Evolutionary conservation across 1,140 invertebrate genomes (phyloP), one percentile per base, ranked within the genome.

Genomic region (Trachymyrmex septentrionalis): DNA sequence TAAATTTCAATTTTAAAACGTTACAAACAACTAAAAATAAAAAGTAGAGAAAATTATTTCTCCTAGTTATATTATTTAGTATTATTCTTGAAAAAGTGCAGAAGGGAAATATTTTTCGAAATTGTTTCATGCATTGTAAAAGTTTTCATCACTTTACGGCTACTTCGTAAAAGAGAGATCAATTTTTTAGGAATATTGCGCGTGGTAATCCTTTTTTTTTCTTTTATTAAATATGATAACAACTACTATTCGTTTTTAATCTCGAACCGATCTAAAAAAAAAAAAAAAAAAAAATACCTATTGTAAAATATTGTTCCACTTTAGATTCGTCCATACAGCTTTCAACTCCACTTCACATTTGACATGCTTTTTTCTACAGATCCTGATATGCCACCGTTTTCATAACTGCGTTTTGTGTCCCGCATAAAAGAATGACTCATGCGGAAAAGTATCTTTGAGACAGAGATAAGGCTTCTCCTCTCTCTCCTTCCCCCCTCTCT

Each of bases 361-460:
- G 16, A 59, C 38, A 38, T 73, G 24, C 14, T 44, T 72, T 59
- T 64, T 21, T 72, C 55, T n/a, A 12, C 34, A 14, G 4, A 48
- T 73, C 12, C 38, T 24, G 80, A 73, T 82, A 82, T 57, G 30
- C 3, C 21, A 55, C 10, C 66, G 6, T 72, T 82, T 82, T 0
- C 53, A n/a, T 12, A 53, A 57, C 53, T 73, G 80, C 44, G 66
- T 82, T 73, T 73, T 82, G 50, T 27, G 19, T 82, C 2, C 16
- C 34, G 53, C 21, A 72, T 50, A 82, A 82, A 82, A 30, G 78
- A 44, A 3, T 21, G 34, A 61, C 21, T 82, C 34, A 38, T n/a
- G 67, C 38, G 34, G 67, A 72, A 82, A 82, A 73, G 57, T 82
- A 82, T 82, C 67, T 82, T 21, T 34, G 38, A 61, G 55, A 75